Base-by-base conservation (phyloP, 2,113 vertebrate species). In the Cranoglanis bouderius region DNA sequence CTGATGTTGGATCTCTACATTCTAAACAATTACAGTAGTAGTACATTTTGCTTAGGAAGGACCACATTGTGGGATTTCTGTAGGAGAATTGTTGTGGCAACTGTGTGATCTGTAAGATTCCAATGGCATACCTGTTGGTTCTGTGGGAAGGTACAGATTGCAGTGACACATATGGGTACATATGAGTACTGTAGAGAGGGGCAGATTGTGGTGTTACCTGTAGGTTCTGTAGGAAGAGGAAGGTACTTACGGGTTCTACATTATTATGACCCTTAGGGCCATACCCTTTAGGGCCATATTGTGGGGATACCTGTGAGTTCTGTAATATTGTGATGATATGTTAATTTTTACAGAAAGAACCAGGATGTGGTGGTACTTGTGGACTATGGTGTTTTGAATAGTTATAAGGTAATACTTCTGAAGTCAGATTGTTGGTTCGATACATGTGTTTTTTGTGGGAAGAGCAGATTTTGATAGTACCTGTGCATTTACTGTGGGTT, bases 291-390 rank as follows among this genome's bases (percentile, higher is more conserved):
- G 78, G 13, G 12, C n/a, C 46, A 53, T 81, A 38, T 16, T 61
- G 26, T 21, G 51, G 59, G n/a, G 19, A 46, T 70, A 51, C 43
- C 61, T 85, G 97, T 26, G 97, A 97, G 93, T 98, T 99, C 93
- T 98, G 46, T 49, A 49, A 49, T 51, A 46, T 43, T n/a, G 77
- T 80, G 26, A 77, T 43, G 2, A 80, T n/a, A 5, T 67, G 65
- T 32, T 0, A 9, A 3, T 63, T 65, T 65, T 13, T 65, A 65
- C 3, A 10, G 57, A 63, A 63, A 63, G 21, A 5, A 65, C 12
- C 65, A 70, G 32, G 32, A 38, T 72, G 32, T 29, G 26, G 46
- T 51, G 46, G 49, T 32, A 26, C 49, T 53, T n/a, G 5, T 81
- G 78, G 24, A 26, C 12, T 10, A 0, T 63, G 61, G 29, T n/a